Evolutionary conservation across 2,888 invertebrate species (phyloP).

Genomic region (Nysson spinosus): DNA sequence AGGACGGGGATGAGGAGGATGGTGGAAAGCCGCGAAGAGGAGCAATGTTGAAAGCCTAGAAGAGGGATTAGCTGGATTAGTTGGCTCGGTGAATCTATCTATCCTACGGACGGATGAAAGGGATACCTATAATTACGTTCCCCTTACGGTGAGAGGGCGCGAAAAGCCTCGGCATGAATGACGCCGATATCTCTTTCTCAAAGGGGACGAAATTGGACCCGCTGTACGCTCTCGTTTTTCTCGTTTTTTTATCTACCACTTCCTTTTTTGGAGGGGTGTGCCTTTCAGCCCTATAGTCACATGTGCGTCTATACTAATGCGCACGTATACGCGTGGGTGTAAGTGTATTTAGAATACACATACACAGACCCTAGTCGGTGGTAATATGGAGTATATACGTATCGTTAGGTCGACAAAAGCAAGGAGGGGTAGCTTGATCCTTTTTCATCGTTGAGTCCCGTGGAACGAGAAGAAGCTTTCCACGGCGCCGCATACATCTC

Average conservation of each 20-base stretch:
- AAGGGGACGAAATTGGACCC: slow-evolving; percentile 60
- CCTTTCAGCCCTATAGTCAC: slow-evolving; percentile 19
- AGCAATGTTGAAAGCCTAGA: slow-evolving; percentile 49
- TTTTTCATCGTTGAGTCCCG: slow-evolving; percentile 8
- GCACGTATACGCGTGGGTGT: neutral
- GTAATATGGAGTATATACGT: too few species aligned
- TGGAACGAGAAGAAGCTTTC: slow-evolving; percentile 2
- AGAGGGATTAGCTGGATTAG: slow-evolving; percentile 61
- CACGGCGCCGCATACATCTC: slow-evolving; percentile 6
- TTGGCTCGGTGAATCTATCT: slow-evolving; percentile 55
- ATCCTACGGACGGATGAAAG: slow-evolving; percentile 57
- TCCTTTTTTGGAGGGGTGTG: slow-evolving; percentile 41
- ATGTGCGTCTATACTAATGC: neutral
- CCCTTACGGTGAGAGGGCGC: slow-evolving; percentile 57
- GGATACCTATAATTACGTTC: slow-evolving; percentile 66
- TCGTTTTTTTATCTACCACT: slow-evolving; percentile 20
- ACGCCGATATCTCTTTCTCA: slow-evolving; percentile 63
- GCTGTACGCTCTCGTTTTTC: slow-evolving; percentile 37
- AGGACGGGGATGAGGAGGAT: too few species aligned
- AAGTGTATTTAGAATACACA: too few species aligned
- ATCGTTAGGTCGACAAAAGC: neutral
- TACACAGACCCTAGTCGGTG: too few species aligned
- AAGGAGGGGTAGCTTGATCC: neutral
- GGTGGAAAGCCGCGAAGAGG: slow-evolving; percentile 28
- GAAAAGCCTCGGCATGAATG: slow-evolving; percentile 62